Evolutionary conservation across 2,888 invertebrate species (phyloP), one percentile per base, ranked within the genome.

Genomic region (Amphipyra tragopoginis): DNA sequence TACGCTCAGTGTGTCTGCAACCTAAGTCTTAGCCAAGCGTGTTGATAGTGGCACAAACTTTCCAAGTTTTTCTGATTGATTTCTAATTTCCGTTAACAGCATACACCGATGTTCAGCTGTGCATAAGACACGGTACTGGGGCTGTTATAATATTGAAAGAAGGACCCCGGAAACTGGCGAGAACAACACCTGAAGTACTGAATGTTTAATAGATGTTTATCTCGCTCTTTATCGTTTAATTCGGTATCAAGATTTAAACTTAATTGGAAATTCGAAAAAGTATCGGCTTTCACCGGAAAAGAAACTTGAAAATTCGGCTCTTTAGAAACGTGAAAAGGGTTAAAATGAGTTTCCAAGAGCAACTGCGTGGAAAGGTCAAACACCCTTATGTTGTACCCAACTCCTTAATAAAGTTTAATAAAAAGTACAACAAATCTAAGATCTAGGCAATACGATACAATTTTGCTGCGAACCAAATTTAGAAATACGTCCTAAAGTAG

Each of bases 241-340:
- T 52, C 38, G 40, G 40, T 51, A 21, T 57, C 33, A 51, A 51
- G 15, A 49, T 67, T 29, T 29, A 50, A 53, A 50, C 43, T 64
- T 52, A 4, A 36, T 69, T 40, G n/a, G 33, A 54, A 64, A 56
- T 49, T 55, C 36, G 42, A 33, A 40, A 59, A 44, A 48, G 36
- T 58, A 69, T 49, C 34, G 42, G 40, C 43, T 39, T 33, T 55
- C 57, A 51, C 40, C 49, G 14, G 45, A 53, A 59, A 50, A 38
- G 38, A 39, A 74, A 69, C 65, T 69, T 69, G 38, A 72, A 34
- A 56, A 42, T 70, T 36, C 2, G 21, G 33, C 11, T 55, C 53
- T 60, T 44, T 40, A 36, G 45, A 38, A 75, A 49, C 56, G 48
- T 45, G 34, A 40, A 72, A 60, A 49, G 45, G 43, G 42, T 45